phyloP scores from a whole-genome alignment of 2,888 invertebrate species.

The Sipha maydis region DNA sequence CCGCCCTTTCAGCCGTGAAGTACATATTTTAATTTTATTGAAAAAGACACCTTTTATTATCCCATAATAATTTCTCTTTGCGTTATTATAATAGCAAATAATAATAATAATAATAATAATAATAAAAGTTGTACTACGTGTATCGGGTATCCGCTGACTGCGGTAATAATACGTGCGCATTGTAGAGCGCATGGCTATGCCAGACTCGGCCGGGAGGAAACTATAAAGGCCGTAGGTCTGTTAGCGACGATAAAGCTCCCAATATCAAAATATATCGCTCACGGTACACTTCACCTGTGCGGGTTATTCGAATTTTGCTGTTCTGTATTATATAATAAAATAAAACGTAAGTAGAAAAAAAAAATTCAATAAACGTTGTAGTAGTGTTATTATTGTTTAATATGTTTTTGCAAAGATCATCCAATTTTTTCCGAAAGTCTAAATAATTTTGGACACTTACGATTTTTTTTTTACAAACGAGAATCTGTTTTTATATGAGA shows the following conservation, averaged over 20 bases:
- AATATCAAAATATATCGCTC: constrained; percentile 54
- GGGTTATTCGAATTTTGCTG: constrained; percentile 26
- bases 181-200: constrained; percentile 47
- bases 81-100: no score
- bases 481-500: no score
- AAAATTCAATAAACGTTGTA: not conserved
- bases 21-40: no score
- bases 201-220: constrained; percentile 34
- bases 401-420: not conserved
- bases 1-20: no score
- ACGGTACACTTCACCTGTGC: constrained; percentile 53
- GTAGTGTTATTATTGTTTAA: not conserved
- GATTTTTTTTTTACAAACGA: no score
- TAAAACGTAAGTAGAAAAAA: constrained; percentile 45
- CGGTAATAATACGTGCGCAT: constrained; percentile 2
- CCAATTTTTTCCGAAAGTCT: not conserved
- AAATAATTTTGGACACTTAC: no score
- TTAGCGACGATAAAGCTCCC: constrained; percentile 50
- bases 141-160: not conserved
- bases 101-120: no score
- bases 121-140: no score
- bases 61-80: no score
- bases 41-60: no score
- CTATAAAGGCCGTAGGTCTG: constrained; percentile 36
- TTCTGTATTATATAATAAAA: not conserved